phyloP scores from a whole-genome alignment of 2,797 vertebrate genomes.

The Crypturellus tataupa region DNA sequence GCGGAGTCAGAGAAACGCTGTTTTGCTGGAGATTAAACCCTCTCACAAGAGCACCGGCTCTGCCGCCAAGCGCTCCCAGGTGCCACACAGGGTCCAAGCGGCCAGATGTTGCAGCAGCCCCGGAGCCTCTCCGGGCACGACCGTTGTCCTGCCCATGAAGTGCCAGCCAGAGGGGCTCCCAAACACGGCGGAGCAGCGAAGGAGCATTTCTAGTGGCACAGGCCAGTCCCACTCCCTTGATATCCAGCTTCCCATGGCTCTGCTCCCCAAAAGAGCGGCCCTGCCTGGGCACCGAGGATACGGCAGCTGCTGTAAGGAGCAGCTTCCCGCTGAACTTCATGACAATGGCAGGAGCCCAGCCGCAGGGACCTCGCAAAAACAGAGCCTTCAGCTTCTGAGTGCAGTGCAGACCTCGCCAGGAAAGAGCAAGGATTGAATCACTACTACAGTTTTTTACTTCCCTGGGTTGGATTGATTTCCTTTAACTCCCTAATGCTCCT shows the following conservation, averaged over 20 bases:
- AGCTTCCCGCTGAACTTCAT: neutral
- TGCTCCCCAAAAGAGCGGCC: neutral
- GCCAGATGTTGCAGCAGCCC: neutral
- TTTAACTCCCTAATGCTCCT: neutral
- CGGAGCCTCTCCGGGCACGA: fast-evolving
- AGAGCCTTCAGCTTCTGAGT: neutral
- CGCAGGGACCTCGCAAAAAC: neutral
- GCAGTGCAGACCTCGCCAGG: neutral
- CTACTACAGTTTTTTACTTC: neutral
- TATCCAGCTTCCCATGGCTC: neutral
- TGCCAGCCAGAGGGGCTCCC: neutral
- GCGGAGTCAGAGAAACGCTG: neutral
- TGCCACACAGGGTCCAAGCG: neutral
- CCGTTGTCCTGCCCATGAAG: neutral
- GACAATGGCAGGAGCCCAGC: neutral
- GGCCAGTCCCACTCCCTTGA: neutral
- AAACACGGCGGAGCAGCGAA: neutral
- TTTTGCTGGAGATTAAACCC: neutral
- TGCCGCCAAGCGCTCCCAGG: neutral
- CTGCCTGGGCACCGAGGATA: neutral
- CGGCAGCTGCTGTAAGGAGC: neutral
- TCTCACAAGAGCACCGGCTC: neutral
- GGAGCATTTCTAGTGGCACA: neutral
- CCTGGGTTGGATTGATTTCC: neutral
- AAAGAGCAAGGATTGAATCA: neutral